Evolutionary conservation across 2,888 invertebrate genomes (phyloP), one percentile per base, ranked within the genome.

Genomic region (Papilio demoleus): DNA sequence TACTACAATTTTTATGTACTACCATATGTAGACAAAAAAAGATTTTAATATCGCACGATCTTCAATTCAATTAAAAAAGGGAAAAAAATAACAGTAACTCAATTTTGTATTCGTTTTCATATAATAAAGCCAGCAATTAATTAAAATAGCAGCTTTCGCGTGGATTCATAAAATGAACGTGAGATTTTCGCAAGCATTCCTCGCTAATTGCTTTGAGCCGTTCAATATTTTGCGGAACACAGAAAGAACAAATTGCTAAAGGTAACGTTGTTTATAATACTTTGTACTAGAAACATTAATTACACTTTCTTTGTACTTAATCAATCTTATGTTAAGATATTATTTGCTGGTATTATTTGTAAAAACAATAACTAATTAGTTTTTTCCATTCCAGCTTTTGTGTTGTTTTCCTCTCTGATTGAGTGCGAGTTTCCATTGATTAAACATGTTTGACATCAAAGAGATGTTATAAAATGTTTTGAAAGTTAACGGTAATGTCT

Each of bases 181-280:
- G 56, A 68, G 61, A 67, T 67, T 67, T 67, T 68, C 36, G 63
- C 56, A 40, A 58, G 58, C 62, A 58, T 63, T 68, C 62, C 63
- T 67, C 67, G 61, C 62, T 67, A 67, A 67, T 67, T 67, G 62
- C 67, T 67, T 56, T n/a, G 56, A 62, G 62, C 62, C 34, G 67
- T 45, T 67, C 67, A 45, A 67, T 62, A 62, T 62, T 62, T 67
- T 56, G 62, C 24, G 62, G 11, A 27, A 62, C 42, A 62, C 40
- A 42, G 62, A 60, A 62, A 81, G 75, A 80, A 79, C 79, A 69
- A 79, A 85, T 82, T 81, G 79, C 78, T 77, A 78, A 81, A 79
- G 31, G 53, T 56, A 56, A 27, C n/a, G 31, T 1, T 31, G 31
- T 56, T 31, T 31, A 31, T 53, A 31, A 8, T 31, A 56, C 53